A percentile compares a stretch with the other conserved stretches of the same genome.
These are phyloP conservation scores for Nyctereutes procyonoides DNA, from an alignment of 2,113 vertebrate genomes.

Conservation along the genomic window DNA sequence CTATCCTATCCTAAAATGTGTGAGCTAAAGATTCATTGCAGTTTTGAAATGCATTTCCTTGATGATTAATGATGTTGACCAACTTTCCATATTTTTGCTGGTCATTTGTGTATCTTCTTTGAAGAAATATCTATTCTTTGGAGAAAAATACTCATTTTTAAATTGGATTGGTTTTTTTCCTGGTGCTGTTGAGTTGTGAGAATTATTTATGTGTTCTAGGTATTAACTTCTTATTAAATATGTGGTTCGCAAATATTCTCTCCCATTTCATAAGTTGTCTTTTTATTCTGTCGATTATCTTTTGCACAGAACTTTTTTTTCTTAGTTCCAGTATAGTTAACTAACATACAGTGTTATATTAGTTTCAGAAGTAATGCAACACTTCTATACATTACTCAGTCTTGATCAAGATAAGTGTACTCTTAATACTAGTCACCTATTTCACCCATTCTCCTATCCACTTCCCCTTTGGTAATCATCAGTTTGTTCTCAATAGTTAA, in stretches of 20 bases:
- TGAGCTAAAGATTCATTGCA: background rate
- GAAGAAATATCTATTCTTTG: background rate
- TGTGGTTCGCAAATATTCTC: background rate
- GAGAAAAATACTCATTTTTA: background rate
- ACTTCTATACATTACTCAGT: background rate
- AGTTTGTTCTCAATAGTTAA: background rate
- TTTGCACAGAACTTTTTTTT: background rate
- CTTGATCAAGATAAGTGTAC: background rate
- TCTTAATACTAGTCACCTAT: background rate
- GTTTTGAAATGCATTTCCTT: background rate
- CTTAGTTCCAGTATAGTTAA: background rate
- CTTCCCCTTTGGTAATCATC: background rate
- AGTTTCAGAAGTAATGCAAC: background rate
- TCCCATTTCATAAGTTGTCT: background rate
- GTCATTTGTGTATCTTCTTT: background rate
- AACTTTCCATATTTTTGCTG: background rate
- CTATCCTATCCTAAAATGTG: background rate
- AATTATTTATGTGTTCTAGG: background rate
- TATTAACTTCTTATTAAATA: background rate
- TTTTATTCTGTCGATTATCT: background rate
- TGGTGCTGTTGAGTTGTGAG: background rate
- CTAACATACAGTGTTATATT: background rate
- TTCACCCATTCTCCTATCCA: background rate
- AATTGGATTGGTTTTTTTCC: background rate
- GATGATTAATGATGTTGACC: background rate